A percentile compares a stretch with the other conserved stretches of the same genome.
phyloP scores from a whole-genome alignment of 2,888 invertebrate species.

The Pterostichus niger region DNA sequence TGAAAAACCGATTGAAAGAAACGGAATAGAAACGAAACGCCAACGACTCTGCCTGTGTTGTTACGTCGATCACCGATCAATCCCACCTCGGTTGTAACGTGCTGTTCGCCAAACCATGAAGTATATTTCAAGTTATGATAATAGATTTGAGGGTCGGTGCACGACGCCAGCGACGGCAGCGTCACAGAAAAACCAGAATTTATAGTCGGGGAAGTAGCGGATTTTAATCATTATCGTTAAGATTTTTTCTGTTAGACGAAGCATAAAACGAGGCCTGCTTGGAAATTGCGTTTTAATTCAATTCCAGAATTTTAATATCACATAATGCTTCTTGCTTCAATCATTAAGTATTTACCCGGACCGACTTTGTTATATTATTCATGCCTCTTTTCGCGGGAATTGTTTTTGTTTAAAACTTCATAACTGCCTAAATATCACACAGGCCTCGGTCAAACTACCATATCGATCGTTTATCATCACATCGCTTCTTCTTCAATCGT shows the following conservation, averaged over 20 bases:
- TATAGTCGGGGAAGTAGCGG: conserved; percentile 58
- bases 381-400: conserved; percentile 11
- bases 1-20: conserved; percentile 48
- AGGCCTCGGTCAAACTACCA: no score
- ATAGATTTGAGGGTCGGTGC: conserved; percentile 39
- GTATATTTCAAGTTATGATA: conserved; percentile 53
- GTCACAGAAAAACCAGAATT: conserved; percentile 51
- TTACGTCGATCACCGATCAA: conserved; percentile 5
- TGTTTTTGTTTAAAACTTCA: conserved; percentile 33
- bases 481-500: no score
- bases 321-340: conserved; percentile 58
- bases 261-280: conserved; percentile 61
- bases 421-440: background rate
- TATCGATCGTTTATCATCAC: no score
- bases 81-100: conserved; percentile 1
- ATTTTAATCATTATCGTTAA: conserved; percentile 65
- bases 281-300: conserved; percentile 66
- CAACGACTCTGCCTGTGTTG: background rate
- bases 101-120: conserved; percentile 31
- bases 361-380: conserved; percentile 49
- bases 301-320: conserved; percentile 64
- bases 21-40: conserved; percentile 17
- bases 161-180: conserved; percentile 5
- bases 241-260: conserved; percentile 62
- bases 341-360: conserved; percentile 53